phyloP scores from a whole-genome alignment of 2,888 invertebrate genomes.

The Heteromurus nitidus region DNA sequence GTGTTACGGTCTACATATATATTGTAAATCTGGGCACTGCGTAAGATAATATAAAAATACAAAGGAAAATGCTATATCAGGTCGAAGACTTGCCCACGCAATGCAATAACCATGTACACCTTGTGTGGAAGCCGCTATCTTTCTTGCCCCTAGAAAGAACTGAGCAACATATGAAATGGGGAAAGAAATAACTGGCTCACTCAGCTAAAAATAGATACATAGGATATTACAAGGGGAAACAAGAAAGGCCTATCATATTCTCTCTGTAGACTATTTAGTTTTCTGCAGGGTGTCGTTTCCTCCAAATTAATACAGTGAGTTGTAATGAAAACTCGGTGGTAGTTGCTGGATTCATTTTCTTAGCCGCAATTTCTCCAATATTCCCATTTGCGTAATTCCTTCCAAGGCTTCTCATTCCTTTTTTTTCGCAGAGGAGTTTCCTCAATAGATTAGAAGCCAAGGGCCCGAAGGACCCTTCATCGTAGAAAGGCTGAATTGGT shows the following conservation, averaged over 20 bases:
- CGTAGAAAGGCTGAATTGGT: background rate
- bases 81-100: no score
- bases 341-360: constrained; percentile 32
- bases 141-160: no score
- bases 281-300: constrained; percentile 56
- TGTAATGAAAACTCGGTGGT: constrained; percentile 35
- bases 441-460: constrained; percentile 35
- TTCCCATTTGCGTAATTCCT: constrained; percentile 32
- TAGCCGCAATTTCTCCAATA: constrained; percentile 41
- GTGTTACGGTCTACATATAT: no score
- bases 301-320: constrained; percentile 49
- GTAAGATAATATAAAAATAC: no score
- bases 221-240: no score
- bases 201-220: background rate
- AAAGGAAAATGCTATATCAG: no score
- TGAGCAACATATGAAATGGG: constrained; percentile 5
- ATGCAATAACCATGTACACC: no score
- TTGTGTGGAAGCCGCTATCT: no score
- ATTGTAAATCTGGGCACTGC: no score
- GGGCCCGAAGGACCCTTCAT: constrained; percentile 34
- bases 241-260: no score
- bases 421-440: constrained; percentile 35
- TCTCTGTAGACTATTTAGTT: constrained; percentile 24
- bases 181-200: background rate
- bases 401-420: constrained; percentile 33